Conservation (phyloP, 2,888 invertebrate genomes). For the Hypomecis atomaria region DNA sequence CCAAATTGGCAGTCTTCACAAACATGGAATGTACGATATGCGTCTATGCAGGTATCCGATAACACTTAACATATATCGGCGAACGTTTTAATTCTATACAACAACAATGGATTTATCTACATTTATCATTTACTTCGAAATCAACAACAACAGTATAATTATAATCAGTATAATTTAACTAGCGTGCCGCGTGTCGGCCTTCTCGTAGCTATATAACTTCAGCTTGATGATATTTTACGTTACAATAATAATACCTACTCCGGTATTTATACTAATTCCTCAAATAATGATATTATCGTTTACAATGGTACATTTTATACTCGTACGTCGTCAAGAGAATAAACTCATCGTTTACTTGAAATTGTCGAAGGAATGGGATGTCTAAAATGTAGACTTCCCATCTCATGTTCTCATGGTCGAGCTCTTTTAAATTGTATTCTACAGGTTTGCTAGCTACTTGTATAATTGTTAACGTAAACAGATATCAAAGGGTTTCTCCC, state of each 20-base stretch:
- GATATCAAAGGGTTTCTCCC: too few relatives aligned
- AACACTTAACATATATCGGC: slow-evolving; percentile 80
- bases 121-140: slow-evolving; percentile 62
- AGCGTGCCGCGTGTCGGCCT: slow-evolving; percentile 40
- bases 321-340: slow-evolving; percentile 25
- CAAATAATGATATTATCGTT: slow-evolving; percentile 43
- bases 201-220: slow-evolving; percentile 30
- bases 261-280: slow-evolving; percentile 30
- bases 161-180: slow-evolving; percentile 43
- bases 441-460: neutral
- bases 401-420: slow-evolving; percentile 49
- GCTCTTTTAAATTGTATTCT: slow-evolving; percentile 47
- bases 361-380: slow-evolving; percentile 61
- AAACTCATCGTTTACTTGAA: slow-evolving; percentile 52
- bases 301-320: slow-evolving; percentile 16
- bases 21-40: slow-evolving; percentile 85
- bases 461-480: too few relatives aligned
- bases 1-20: slow-evolving; percentile 85
- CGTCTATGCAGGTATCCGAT: slow-evolving; percentile 83
- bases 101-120: slow-evolving; percentile 79
- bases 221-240: slow-evolving; percentile 42
- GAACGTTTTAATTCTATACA: slow-evolving; percentile 78
- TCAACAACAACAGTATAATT: slow-evolving; percentile 65
- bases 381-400: slow-evolving; percentile 43
- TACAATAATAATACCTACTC: slow-evolving; percentile 36